phyloP scores from a whole-genome alignment of 2,888 invertebrate species.

The Malacosoma neustria region DNA sequence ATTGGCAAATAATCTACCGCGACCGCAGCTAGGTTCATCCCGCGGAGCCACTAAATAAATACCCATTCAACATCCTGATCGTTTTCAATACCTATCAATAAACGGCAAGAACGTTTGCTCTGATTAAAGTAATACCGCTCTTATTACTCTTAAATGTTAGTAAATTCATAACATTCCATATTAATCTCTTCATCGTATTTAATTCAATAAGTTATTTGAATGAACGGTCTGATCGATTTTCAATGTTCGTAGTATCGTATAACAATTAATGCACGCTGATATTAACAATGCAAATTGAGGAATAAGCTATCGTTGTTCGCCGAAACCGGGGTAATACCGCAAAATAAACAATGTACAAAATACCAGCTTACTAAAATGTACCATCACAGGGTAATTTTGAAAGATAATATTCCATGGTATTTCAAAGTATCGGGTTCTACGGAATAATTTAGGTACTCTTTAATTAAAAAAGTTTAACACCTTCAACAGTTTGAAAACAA shows the following conservation, averaged over 20 bases:
- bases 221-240: background rate
- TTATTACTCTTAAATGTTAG: background rate
- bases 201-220: background rate
- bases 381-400: slow-evolving; percentile 20
- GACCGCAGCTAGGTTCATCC: slow-evolving; percentile 36
- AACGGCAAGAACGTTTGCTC: background rate
- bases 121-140: background rate
- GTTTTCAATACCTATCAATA: slow-evolving; percentile 29
- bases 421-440: slow-evolving; percentile 11
- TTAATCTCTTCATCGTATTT: background rate
- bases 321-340: slow-evolving; percentile 18
- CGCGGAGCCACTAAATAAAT: slow-evolving; percentile 48
- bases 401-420: slow-evolving; percentile 20
- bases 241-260: background rate
- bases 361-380: slow-evolving; percentile 21
- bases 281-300: slow-evolving; percentile 42
- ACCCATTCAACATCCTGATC: slow-evolving; percentile 34
- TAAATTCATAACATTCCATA: background rate
- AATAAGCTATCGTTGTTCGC: slow-evolving; percentile 34
- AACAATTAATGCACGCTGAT: slow-evolving; percentile 6
- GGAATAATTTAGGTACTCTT: slow-evolving; percentile 4
- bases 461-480: slow-evolving; percentile 1
- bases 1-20: slow-evolving; percentile 62
- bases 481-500: background rate
- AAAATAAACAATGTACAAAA: slow-evolving; percentile 32